Evolutionary conservation across 64 coral and sea anemone genomes (phyloP), one percentile per base, ranked within the genome.

Genomic region (Pachyseris speciosa): DNA sequence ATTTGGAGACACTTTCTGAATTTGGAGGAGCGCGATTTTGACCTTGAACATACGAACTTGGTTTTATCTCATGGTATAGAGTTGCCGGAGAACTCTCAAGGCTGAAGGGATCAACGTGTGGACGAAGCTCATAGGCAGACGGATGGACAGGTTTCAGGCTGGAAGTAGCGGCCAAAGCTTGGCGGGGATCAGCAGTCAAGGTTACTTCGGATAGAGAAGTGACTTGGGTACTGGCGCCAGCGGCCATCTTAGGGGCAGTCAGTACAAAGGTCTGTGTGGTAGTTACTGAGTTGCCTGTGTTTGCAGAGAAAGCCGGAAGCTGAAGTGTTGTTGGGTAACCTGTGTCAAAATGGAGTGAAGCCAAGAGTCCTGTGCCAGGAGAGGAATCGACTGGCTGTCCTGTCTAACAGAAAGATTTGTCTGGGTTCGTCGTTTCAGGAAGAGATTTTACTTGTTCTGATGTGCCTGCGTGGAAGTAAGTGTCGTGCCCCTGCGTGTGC

Each of bases 1-100:
- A 90, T 86, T 60, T 90, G 86, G 12, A 12, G 2, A 75, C 55
- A 30, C 39, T 83, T 37, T 84, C 42, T 77, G 69, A 26, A 48
- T 9, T 74, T 47, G 71, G 20, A 10, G 3, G n/a, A 74, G 22
- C 25, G 19, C 2, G 71, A 25, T 74, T 32, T 19, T 12, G 10
- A 47, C 19, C 3, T 17, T 20, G 7, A 25, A 25, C 15, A 74
- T 8, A 48, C 24, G 71, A 41, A 74, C 39, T 74, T 74, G 71
- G 71, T 3, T 7, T 74, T 26, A 74, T 74, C 7, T 48, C 71
- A 8, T 25, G 71, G 71, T 74, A 74, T 6, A 26, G 3, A 38
- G 71, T 74, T 20, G 71, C 6, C 15, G 71, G 71, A 74, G 71
- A 74, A 74, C 42, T 48, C 16, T 44, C 3, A 74, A 41, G 71